Percentiles rank a stretch among this genome's conserved stretches.
Evolutionary conservation across 1,140 invertebrate species (phyloP).

Genomic region (Tetramorium simillimum): DNA sequence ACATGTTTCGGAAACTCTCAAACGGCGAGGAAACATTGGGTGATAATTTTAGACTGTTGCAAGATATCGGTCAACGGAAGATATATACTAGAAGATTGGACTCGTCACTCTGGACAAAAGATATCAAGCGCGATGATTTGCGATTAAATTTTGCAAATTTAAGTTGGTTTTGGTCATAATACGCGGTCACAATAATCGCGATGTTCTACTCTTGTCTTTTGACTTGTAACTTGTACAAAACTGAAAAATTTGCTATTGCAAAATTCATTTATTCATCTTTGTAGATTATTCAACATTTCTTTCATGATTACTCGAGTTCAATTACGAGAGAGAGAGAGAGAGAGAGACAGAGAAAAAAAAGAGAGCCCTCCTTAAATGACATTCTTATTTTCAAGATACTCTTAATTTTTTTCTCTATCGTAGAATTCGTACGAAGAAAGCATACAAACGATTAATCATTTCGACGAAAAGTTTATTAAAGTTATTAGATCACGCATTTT

Average conservation of each 20-base stretch:
- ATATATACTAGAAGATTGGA: constrained; percentile 85
- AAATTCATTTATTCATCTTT: neutral
- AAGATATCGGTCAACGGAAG: constrained; percentile 88
- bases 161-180: constrained; percentile 76
- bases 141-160: constrained; percentile 69
- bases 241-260: neutral
- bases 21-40: constrained; percentile 85
- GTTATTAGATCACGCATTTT: constrained; percentile 34
- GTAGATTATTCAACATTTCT: neutral
- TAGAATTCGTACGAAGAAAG: neutral
- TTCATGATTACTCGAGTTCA: neutral
- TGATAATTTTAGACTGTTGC: constrained; percentile 84
- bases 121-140: constrained; percentile 49
- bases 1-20: constrained; percentile 88
- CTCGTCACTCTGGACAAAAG: constrained; percentile 10
- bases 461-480: neutral
- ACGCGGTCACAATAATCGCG: neutral
- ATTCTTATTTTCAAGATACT: too few relatives aligned
- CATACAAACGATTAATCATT: neutral
- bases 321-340: neutral
- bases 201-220: neutral
- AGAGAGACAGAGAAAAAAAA: too few relatives aligned
- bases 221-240: constrained; percentile 7
- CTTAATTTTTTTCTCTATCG: neutral
- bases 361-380: neutral